phyloP scores from a whole-genome alignment of 1,140 invertebrate genomes.

The Antheraea pernyi region DNA sequence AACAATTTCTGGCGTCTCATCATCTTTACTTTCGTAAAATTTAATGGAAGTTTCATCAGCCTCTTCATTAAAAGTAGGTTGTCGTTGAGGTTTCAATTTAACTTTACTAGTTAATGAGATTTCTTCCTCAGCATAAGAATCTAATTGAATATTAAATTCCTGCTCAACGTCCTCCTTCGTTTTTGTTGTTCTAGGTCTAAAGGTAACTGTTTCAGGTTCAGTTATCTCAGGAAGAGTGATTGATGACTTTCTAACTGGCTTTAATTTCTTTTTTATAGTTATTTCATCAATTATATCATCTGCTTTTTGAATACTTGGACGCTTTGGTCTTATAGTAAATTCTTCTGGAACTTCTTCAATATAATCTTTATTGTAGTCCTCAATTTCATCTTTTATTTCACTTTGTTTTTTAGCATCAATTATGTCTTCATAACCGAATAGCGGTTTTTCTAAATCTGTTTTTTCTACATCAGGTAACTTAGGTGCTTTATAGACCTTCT shows the following conservation, averaged over 20 bases:
- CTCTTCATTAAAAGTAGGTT: slow-evolving; percentile 86
- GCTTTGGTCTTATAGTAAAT: slow-evolving; percentile 79
- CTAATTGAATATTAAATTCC: slow-evolving; percentile 90
- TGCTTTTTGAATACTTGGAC: slow-evolving; percentile 71
- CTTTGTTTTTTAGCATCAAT: slow-evolving; percentile 43
- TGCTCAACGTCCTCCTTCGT: slow-evolving; percentile 92
- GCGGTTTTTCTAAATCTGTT: slow-evolving; percentile 69
- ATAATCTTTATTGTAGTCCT: slow-evolving; percentile 16
- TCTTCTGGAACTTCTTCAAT: slow-evolving; percentile 72
- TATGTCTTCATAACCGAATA: slow-evolving; percentile 69
- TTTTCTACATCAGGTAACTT: slow-evolving; percentile 71
- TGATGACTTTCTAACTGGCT: slow-evolving; percentile 82
- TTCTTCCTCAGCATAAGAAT: slow-evolving; percentile 92
- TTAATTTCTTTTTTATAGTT: slow-evolving; percentile 84
- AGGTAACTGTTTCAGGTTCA: slow-evolving; percentile 87
- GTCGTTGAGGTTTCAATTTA: slow-evolving; percentile 85
- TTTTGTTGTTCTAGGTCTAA: slow-evolving; percentile 84
- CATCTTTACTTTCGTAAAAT: slow-evolving; percentile 84
- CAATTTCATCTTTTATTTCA: slow-evolving; percentile 35
- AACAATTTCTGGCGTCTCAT: slow-evolving; percentile 80
- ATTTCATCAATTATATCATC: slow-evolving; percentile 87
- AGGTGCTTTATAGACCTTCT: slow-evolving; percentile 66
- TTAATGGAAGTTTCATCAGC: slow-evolving; percentile 85
- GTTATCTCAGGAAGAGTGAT: slow-evolving; percentile 84
- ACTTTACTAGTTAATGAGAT: slow-evolving; percentile 91